Evolutionary conservation across 1,140 invertebrate genomes (phyloP), one percentile per base, ranked within the genome.

Genomic region (Drosophila bocqueti): DNA sequence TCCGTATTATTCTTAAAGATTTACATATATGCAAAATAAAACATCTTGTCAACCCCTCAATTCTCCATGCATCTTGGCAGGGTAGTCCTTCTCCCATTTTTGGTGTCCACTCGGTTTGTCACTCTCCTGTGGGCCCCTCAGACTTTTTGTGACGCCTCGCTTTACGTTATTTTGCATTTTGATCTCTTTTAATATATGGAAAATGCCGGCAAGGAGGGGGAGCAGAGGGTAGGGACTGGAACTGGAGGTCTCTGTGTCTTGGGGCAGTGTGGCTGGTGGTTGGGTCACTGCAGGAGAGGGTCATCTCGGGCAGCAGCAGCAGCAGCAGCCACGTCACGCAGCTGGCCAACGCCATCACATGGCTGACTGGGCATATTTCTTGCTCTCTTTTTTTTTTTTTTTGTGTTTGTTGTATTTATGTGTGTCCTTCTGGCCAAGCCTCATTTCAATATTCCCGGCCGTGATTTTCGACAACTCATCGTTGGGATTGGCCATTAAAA

Each of bases 401-500:
- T 34, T 42, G 29, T 18, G 24, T 24, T 24, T 24, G 7, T 9
- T 31, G 11, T 46, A 15, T 43, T 43, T 21, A 13, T 26, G 31
- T 24, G 24, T 26, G 34, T 62, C 45, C 29, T 40, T 40, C 49
- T 40, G 16, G 31, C 21, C 31, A 15, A 31, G 26, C 50, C 69
- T 58, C 47, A 69, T 61, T 71, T 69, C 50, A 72, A 64, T 49
- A 57, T 52, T 43, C 13, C 36, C 9, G 54, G 15, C 31, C 13
- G 29, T 52, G 40, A 58, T 77, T 76, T 77, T 77, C 50, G 63
- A 77, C 75, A 77, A 77, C 63, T 77, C 75, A 77, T 77, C 74
- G 73, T 38, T 55, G 73, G 69, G 59, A 74, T 75, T 66, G 74
- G 64, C 75, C 75, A 77, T 77, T 77, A 57, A 77, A 77, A 77